A percentile compares a stretch with the other conserved stretches of the same genome.
Evolutionary conservation across 2,113 vertebrate species (phyloP).

Genomic region (Ctenomys sociabilis): DNA sequence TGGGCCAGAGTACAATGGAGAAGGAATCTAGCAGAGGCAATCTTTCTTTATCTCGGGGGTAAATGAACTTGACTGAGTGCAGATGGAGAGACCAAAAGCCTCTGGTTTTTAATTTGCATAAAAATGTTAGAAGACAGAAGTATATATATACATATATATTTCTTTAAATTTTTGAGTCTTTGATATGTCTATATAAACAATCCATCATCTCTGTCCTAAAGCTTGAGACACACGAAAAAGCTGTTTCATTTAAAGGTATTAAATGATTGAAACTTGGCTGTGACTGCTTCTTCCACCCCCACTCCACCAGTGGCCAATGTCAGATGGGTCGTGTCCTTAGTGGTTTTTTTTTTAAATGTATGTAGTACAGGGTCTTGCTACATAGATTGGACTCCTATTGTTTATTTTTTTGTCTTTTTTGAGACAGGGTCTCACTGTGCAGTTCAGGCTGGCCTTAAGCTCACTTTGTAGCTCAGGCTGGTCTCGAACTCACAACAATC

Average conservation of each 20-base stretch:
- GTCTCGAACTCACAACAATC: too few species aligned
- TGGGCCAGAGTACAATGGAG: constrained; percentile 49
- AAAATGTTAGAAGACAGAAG: constrained; percentile 76
- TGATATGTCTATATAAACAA: constrained; percentile 71
- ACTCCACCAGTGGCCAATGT: neutral
- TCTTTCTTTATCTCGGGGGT: constrained; percentile 43
- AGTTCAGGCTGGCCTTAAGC: too few species aligned
- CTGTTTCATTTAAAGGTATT: constrained; percentile 85
- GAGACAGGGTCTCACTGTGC: too few species aligned
- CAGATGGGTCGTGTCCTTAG: neutral
- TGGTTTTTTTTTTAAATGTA: neutral
- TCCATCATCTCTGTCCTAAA: constrained; percentile 78
- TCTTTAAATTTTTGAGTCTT: constrained; percentile 86
- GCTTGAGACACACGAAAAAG: constrained; percentile 77
- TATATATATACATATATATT: constrained; percentile 79
- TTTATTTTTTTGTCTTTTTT: too few species aligned
- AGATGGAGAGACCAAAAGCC: constrained; percentile 71
- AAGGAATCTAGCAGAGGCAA: constrained; percentile 10
- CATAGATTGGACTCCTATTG: too few species aligned
- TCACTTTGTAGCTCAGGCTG: too few species aligned
- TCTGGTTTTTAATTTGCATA: constrained; percentile 75
- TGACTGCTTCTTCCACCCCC: constrained; percentile 69
- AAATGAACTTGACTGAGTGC: constrained; percentile 49
- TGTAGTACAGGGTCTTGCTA: too few species aligned
- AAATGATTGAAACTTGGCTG: constrained; percentile 82